These are phyloP conservation scores for Argentina silus DNA, from an alignment of 2,797 vertebrate genomes.

Conservation along the genomic window DNA sequence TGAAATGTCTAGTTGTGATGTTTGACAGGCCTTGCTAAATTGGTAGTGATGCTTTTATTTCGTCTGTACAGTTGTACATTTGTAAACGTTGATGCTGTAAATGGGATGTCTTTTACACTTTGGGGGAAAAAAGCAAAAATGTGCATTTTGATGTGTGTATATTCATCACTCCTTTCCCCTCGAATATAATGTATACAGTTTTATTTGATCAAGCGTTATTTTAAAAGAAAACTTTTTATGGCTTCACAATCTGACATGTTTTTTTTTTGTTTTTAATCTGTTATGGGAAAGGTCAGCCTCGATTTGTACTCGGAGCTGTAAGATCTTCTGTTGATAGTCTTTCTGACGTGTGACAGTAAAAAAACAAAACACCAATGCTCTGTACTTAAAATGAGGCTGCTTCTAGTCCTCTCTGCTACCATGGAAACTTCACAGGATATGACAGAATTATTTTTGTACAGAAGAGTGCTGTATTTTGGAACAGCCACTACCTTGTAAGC, in stretches of 20 bases:
- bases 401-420: slow-evolving; percentile 83
- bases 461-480: slow-evolving; percentile 99
- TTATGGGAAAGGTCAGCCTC: slow-evolving; percentile 87
- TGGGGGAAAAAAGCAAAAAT: slow-evolving; percentile 81
- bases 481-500: slow-evolving; percentile 92
- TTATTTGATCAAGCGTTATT: slow-evolving; percentile 94
- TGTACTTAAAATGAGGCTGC: slow-evolving; percentile 78
- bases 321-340: slow-evolving; percentile 89
- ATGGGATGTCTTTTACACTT: slow-evolving; percentile 96
- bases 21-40: slow-evolving; percentile 96
- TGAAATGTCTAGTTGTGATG: slow-evolving; percentile 85
- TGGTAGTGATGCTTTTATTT: slow-evolving; percentile 93
- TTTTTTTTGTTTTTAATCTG: slow-evolving; percentile 89
- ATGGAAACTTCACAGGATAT: slow-evolving; percentile 89
- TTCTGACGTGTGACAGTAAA: slow-evolving; percentile 81
- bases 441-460: slow-evolving; percentile 96
- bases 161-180: slow-evolving; percentile 92
- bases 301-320: slow-evolving; percentile 92
- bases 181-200: slow-evolving; percentile 99
- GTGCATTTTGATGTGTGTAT: slow-evolving; percentile 98
- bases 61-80: slow-evolving; percentile 99
- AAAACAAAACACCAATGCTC: slow-evolving; percentile 70
- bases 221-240: slow-evolving; percentile 90
- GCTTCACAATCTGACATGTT: slow-evolving; percentile 83
- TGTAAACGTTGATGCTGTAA: slow-evolving; percentile 99